These are phyloP conservation scores for Solenodon paradoxus DNA, from an alignment of 2,113 vertebrate genomes.

Conservation along the genomic window DNA sequence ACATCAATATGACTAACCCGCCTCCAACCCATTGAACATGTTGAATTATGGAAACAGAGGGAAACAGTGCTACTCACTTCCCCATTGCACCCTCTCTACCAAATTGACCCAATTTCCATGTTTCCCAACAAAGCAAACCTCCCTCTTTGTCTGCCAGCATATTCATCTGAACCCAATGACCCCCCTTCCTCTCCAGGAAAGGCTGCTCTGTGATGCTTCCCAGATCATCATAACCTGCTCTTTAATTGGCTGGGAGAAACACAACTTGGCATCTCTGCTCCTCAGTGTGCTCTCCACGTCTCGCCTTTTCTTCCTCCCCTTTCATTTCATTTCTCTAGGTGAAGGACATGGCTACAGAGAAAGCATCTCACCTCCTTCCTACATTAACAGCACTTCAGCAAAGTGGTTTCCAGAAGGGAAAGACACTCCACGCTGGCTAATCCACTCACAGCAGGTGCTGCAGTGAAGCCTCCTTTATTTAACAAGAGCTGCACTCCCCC, in stretches of 20 bases:
- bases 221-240: not conserved
- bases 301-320: not conserved
- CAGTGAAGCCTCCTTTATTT: not conserved
- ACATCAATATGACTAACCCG: not conserved
- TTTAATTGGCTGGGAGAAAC: not conserved
- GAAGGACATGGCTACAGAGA: not conserved
- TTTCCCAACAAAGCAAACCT: not conserved
- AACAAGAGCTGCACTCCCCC: not conserved
- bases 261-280: not conserved
- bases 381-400: not conserved
- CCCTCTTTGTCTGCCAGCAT: not conserved
- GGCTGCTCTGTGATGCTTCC: not conserved
- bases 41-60: not conserved
- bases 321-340: not conserved
- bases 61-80: not conserved
- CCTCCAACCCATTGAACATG: not conserved
- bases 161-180: not conserved
- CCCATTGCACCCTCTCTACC: not conserved
- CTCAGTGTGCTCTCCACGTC: not conserved
- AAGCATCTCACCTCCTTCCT: not conserved
- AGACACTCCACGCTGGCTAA: not conserved
- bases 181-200: not conserved
- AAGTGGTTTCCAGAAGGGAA: not conserved
- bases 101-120: not conserved
- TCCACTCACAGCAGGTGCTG: constrained; percentile 12